Conservation (phyloP, 1,140 invertebrate genomes). For the Acyrthosiphon pisum region DNA sequence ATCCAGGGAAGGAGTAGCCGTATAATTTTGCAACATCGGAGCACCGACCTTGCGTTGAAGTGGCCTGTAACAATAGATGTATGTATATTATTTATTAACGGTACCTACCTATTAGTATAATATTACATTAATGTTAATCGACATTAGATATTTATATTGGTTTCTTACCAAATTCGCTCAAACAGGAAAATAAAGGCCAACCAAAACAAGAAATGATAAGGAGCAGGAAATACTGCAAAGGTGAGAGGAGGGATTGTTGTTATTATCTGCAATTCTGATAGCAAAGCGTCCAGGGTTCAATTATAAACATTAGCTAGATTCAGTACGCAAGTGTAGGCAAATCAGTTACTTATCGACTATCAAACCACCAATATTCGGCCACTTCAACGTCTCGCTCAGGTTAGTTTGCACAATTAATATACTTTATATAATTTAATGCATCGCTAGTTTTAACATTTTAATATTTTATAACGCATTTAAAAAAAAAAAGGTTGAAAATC, state of each 20-base stretch:
- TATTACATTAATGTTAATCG: not conserved
- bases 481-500: not conserved
- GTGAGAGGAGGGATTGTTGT: conserved; percentile 34
- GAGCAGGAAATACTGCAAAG: not conserved
- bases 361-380: not conserved
- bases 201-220: conserved; percentile 22
- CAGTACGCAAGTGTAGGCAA: not conserved
- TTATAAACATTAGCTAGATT: conserved; percentile 17
- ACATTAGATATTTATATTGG: not conserved
- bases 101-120: not conserved
- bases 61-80: not conserved
- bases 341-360: conserved; percentile 18
- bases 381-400: conserved; percentile 3
- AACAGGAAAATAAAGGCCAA: conserved; percentile 17
- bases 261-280: conserved; percentile 42
- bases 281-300: conserved; percentile 42
- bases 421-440: not conserved
- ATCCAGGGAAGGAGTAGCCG: not conserved
- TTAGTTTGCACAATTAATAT: not conserved
- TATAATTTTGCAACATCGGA: conserved; percentile 15
- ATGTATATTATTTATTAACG: not conserved
- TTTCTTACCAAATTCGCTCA: conserved; percentile 17
- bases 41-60: conserved; percentile 12
- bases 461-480: not conserved
- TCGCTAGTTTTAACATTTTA: not conserved